Evolutionary conservation across 1,140 invertebrate genomes (phyloP).

Genomic region (Orchestia grillus): DNA sequence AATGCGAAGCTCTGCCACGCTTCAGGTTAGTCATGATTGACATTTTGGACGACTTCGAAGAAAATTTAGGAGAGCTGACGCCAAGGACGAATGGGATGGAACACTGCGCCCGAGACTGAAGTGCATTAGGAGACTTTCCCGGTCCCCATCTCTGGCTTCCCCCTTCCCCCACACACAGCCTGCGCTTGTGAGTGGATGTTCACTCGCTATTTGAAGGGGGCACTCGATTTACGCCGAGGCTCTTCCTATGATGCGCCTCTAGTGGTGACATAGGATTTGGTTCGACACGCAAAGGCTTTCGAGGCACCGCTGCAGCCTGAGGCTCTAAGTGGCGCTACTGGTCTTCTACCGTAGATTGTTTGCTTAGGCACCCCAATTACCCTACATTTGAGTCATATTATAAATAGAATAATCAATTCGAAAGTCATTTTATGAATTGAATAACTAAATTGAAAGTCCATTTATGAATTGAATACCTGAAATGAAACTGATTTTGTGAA

Average conservation of each 20-base stretch:
- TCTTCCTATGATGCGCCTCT: not conserved
- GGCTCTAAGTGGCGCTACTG: not conserved
- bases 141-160: too few relatives aligned
- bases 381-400: too few relatives aligned
- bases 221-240: not conserved
- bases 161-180: too few relatives aligned
- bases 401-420: too few relatives aligned
- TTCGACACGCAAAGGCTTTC: not conserved
- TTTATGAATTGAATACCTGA: too few relatives aligned
- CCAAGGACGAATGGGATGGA: not conserved
- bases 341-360: not conserved
- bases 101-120: not conserved
- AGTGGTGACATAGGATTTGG: not conserved
- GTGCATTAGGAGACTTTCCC: not conserved
- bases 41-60: not conserved
- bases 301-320: not conserved
- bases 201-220: not conserved
- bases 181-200: not conserved
- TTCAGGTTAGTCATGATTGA: not conserved
- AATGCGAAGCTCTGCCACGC: not conserved
- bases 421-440: too few relatives aligned
- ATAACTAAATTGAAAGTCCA: too few relatives aligned
- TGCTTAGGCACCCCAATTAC: not conserved
- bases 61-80: not conserved
- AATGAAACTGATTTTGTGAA: too few relatives aligned